Percentiles rank a stretch among this genome's conserved stretches.
These are phyloP conservation scores for Vidua macroura DNA, from an alignment of 2,113 vertebrate genomes.

Conservation along the genomic window DNA sequence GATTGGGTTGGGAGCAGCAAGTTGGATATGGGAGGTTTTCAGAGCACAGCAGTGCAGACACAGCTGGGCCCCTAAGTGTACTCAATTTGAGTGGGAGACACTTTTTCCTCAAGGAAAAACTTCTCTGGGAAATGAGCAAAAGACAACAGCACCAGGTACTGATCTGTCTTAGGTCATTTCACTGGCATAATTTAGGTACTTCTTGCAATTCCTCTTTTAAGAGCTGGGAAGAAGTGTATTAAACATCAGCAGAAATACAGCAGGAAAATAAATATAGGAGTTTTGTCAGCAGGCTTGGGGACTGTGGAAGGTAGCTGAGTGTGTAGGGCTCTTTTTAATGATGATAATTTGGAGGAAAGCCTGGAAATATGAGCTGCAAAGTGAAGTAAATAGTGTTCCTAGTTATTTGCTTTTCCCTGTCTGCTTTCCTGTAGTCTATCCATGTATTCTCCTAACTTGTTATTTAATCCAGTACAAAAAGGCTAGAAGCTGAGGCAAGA, in stretches of 20 bases:
- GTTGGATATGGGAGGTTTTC: not conserved
- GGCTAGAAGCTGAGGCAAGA: not conserved
- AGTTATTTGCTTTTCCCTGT: not conserved
- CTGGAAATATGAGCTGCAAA: not conserved
- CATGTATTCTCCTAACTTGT: not conserved
- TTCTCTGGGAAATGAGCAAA: not conserved
- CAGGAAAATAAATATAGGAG: rapidly evolving
- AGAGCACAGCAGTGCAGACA: not conserved
- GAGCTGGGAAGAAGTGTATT: not conserved
- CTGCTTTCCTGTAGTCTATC: not conserved
- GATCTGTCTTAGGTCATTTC: not conserved
- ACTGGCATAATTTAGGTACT: not conserved
- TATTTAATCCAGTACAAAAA: not conserved
- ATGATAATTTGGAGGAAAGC: not conserved
- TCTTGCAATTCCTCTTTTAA: not conserved
- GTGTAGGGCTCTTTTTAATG: not conserved
- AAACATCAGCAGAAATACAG: not conserved
- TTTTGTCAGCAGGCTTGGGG: not conserved
- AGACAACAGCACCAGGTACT: not conserved
- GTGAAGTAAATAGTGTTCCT: not conserved
- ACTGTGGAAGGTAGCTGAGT: not conserved
- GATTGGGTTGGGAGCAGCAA: not conserved
- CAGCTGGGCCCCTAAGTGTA: not conserved
- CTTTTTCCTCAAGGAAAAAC: not conserved
- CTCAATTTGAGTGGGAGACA: rapidly evolving